Conservation (phyloP, 2,888 invertebrate genomes). For the Enchytraeus crypticus region DNA sequence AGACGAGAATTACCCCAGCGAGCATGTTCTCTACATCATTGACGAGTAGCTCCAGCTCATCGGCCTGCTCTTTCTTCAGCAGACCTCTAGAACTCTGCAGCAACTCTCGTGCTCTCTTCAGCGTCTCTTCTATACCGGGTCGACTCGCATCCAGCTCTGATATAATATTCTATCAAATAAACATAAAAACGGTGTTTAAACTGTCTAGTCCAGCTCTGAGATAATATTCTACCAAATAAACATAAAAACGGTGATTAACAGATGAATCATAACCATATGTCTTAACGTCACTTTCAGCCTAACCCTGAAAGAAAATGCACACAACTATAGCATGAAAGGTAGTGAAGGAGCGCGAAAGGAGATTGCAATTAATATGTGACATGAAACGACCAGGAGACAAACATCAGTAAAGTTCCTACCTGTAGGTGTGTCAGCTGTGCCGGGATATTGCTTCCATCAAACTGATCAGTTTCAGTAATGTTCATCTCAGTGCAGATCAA, state of each 20-base stretch:
- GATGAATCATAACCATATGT: too few species aligned
- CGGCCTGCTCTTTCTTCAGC: constrained; percentile 2
- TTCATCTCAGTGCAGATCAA: constrained; percentile 3
- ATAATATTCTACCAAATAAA: not conserved
- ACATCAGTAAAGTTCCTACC: too few species aligned
- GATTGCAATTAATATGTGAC: too few species aligned
- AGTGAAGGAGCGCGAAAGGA: too few species aligned
- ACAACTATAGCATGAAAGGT: too few species aligned
- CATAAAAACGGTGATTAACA: too few species aligned
- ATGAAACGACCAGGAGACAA: too few species aligned
- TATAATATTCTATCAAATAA: not conserved
- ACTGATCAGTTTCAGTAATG: not conserved
- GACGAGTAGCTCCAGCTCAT: not conserved
- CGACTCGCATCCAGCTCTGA: not conserved
- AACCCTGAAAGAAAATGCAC: too few species aligned
- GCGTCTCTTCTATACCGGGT: not conserved
- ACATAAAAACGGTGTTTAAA: too few species aligned
- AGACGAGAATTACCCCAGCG: not conserved
- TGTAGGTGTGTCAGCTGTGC: not conserved
- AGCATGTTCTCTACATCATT: constrained; percentile 4
- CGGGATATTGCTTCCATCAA: not conserved
- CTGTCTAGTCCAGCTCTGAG: not conserved
- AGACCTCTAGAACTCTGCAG: not conserved
- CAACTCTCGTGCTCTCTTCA: not conserved
- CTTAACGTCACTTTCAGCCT: too few species aligned